These are phyloP conservation scores for Gymnocypris eckloni DNA, from an alignment of 2,797 vertebrate genomes.

Conservation along the genomic window DNA sequence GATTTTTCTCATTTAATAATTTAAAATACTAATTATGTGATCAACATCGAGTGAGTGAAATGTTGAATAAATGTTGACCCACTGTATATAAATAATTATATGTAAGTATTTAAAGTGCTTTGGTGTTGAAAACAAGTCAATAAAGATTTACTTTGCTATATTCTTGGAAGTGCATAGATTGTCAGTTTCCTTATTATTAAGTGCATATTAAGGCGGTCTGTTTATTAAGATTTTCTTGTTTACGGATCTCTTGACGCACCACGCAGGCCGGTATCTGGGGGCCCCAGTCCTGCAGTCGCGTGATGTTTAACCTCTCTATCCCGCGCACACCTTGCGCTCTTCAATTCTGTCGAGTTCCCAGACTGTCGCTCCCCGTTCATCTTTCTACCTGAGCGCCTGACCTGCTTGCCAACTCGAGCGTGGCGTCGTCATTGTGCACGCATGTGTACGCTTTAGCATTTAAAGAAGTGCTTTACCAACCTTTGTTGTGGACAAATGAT, in stretches of 20 bases:
- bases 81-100: neutral
- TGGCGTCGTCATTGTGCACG: conserved; percentile 78
- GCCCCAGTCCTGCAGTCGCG: conserved; percentile 47
- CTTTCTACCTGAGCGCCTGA: conserved; percentile 66
- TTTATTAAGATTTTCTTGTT: conserved; percentile 59
- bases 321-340: conserved; percentile 50
- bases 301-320: conserved; percentile 53
- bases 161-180: conserved; percentile 45
- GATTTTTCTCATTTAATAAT: neutral
- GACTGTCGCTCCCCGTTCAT: conserved; percentile 48
- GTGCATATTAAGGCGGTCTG: conserved; percentile 51
- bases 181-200: conserved; percentile 71
- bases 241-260: conserved; percentile 33
- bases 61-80: neutral
- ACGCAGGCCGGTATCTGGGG: conserved; percentile 38
- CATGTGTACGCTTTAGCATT: conserved; percentile 73
- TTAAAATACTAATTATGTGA: neutral
- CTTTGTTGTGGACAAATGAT: conserved; percentile 78
- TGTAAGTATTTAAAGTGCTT: neutral
- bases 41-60: neutral
- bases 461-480: conserved; percentile 77
- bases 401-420: conserved; percentile 81
- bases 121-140: neutral
- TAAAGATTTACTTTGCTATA: conserved; percentile 49
- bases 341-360: conserved; percentile 55